phyloP scores from a whole-genome alignment of 2,797 vertebrate genomes.

The Galagoides demidoff region DNA sequence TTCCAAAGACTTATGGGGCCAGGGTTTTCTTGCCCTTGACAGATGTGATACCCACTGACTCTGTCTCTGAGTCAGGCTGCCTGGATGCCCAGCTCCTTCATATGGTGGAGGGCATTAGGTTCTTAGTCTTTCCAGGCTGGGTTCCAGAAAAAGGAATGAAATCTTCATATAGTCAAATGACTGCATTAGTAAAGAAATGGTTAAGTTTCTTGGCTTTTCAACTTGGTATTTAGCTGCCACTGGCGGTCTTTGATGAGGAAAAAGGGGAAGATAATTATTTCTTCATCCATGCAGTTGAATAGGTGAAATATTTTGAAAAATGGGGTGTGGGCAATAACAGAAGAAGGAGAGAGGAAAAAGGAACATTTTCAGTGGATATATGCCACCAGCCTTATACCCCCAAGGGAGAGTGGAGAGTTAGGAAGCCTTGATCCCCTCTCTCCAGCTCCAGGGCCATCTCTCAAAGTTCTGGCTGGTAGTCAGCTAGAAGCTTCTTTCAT shows the following conservation, averaged over 20 bases:
- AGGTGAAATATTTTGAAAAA: not conserved
- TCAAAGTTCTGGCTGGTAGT: not conserved
- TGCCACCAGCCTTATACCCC: not conserved
- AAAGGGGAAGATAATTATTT: slow-evolving; percentile 21
- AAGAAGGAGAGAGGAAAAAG: not conserved
- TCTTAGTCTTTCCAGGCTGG: not conserved
- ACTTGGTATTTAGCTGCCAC: not conserved
- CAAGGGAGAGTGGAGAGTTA: not conserved
- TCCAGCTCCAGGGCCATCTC: not conserved
- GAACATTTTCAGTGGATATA: not conserved
- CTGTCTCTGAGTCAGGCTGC: not conserved
- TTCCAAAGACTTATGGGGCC: not conserved
- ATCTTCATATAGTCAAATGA: not conserved
- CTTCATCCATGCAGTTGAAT: not conserved
- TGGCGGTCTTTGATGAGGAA: not conserved
- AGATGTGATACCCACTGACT: not conserved
- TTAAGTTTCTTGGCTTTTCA: slow-evolving; percentile 26
- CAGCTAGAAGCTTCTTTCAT: not conserved
- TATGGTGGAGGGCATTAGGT: not conserved
- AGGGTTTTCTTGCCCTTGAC: not conserved
- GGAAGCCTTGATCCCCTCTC: not conserved
- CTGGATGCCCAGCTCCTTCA: not conserved
- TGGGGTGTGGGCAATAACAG: not conserved
- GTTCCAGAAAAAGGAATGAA: not conserved
- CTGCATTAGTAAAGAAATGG: not conserved